phyloP scores from a whole-genome alignment of 1,140 invertebrate genomes.

The Galendromus occidentalis region DNA sequence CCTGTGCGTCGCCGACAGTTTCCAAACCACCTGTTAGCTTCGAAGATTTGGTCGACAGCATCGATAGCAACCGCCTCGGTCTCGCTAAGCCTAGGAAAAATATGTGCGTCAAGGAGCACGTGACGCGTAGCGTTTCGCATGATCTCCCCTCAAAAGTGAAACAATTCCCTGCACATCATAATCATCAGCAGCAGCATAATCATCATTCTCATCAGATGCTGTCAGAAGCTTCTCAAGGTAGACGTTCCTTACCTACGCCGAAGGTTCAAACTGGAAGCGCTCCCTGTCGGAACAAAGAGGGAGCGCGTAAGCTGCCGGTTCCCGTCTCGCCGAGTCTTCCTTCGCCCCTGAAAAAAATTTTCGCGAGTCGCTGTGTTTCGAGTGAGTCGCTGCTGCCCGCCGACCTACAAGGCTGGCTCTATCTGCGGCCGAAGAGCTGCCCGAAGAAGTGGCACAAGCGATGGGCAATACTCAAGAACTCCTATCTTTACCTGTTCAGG shows the following conservation, averaged over 20 bases:
- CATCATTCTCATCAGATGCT: too few species aligned
- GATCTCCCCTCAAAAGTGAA: neutral
- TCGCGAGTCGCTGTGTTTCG: neutral
- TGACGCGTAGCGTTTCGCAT: neutral
- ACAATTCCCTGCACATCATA: too few species aligned
- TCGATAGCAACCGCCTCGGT: neutral
- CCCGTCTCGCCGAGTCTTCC: neutral
- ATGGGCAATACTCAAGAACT: constrained; percentile 8
- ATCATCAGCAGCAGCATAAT: too few species aligned
- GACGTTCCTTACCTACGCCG: too few species aligned
- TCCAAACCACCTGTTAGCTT: constrained; percentile 41
- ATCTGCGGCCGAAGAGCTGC: neutral
- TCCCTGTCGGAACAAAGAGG: too few species aligned
- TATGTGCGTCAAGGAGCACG: neutral
- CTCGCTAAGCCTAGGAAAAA: neutral
- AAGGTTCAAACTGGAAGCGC: too few species aligned
- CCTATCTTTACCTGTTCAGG: constrained; percentile 2
- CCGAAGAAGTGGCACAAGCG: constrained; percentile 6
- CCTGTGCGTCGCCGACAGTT: constrained; percentile 51
- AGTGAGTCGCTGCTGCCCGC: constrained; percentile 2
- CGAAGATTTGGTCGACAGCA: constrained; percentile 30
- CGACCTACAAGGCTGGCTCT: neutral
- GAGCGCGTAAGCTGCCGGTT: too few species aligned
- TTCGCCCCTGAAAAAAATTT: constrained; percentile 2
- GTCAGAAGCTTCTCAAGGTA: too few species aligned